Base-by-base conservation (phyloP, 2,113 vertebrate genomes). In the Agapornis roseicollis region DNA sequence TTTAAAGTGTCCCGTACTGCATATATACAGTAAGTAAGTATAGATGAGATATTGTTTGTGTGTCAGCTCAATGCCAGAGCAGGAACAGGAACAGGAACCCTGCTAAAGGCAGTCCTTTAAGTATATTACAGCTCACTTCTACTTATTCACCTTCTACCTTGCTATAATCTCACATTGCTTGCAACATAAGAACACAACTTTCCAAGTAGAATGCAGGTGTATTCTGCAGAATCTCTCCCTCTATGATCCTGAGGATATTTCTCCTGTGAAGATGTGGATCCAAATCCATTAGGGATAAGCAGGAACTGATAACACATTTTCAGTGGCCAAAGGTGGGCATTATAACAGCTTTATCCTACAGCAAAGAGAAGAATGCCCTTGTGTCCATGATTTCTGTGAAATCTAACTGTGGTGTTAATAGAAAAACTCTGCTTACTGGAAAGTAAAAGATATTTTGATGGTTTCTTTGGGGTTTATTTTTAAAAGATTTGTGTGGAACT, bases 161-260 rank as follows among this genome's bases (percentile, higher is more conserved):
- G 16, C 13, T 60, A 46, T 3, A 35, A 19, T 17, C 5, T 46
- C 60, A 6, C 9, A 60, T n/a, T 55, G 10, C 10, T 80, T 72
- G 17, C 39, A 93, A 10, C 10, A 27, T 9, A 50, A 73, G n/a
- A 11, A 73, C 11, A 27, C 2, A 13, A 19, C 4, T 69, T 80
- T 49, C 41, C 4, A n/a, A 58, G 17, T 6, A 84, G 12, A 2
- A 12, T n/a, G 82, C 1, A 3, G 29, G 8, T 1, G 4, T 28
- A 33, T 11, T 42, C 50, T 83, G 17, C 13, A 76, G 31, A 80
- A 42, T 44, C 29, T 41, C 10, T 56, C 11, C 8, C 14, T 58
- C 0, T 0, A 4, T 53, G 27, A 3, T 41, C 7, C 27, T 76
- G 12, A 39, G 33, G 47, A 44, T 1, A 18, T 20, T 89, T 70